Conservation (phyloP, 2,113 vertebrate species). For the Tinamus guttatus region DNA sequence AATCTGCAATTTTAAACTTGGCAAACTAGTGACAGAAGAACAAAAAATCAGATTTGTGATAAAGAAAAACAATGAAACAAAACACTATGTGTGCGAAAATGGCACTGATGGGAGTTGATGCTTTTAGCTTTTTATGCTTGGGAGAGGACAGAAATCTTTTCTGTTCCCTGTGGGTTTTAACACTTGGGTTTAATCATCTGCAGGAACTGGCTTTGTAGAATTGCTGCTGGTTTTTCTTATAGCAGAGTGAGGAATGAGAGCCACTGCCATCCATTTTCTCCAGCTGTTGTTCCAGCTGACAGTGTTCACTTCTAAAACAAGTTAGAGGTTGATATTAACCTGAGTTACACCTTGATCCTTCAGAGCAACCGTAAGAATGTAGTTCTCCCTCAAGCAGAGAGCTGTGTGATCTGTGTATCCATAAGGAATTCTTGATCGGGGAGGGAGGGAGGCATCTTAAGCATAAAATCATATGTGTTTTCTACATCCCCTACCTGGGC, state of each 20-base stretch:
- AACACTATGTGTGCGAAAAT: neutral
- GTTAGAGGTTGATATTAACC: neutral
- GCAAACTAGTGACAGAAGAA: neutral
- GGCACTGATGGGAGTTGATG: neutral
- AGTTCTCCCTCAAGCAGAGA: neutral
- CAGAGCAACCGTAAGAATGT: neutral
- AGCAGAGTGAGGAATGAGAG: neutral
- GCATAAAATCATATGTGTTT: neutral
- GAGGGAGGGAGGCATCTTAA: neutral
- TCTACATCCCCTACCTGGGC: neutral
- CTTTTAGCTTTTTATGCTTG: neutral
- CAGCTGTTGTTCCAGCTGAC: neutral
- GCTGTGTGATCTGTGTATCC: neutral
- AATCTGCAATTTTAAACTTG: neutral
- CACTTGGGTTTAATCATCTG: neutral
- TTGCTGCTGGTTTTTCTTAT: neutral
- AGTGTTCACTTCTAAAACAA: neutral
- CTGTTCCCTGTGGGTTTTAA: neutral
- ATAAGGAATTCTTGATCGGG: fast-evolving
- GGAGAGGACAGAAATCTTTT: neutral
- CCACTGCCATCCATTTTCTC: neutral
- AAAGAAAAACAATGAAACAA: neutral
- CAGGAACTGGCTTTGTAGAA: neutral
- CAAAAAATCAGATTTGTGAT: neutral
- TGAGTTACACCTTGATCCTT: neutral